Conservation (phyloP, 2,797 vertebrate genomes). For the Myotis planiceps region DNA sequence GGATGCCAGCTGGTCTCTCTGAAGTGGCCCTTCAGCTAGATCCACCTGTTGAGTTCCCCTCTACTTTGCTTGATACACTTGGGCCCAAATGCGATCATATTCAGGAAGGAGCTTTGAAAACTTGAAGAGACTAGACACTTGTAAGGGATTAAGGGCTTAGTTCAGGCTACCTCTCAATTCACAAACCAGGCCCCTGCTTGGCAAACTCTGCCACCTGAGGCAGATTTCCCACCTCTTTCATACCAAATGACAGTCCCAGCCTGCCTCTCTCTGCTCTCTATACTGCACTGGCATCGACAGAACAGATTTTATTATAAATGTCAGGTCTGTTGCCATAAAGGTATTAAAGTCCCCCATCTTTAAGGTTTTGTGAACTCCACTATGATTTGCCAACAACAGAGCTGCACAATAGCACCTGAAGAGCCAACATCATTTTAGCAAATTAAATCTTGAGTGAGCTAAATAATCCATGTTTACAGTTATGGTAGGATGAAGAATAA, state of each 20-base stretch:
- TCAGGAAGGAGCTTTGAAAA: slow-evolving; percentile 59
- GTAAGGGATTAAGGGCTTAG: slow-evolving; percentile 72
- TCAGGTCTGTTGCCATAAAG: neutral
- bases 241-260: neutral
- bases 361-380: slow-evolving; percentile 1
- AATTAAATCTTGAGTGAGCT: slow-evolving; percentile 25
- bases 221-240: slow-evolving; percentile 56
- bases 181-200: slow-evolving; percentile 62
- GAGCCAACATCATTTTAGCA: neutral
- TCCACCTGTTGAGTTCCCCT: neutral
- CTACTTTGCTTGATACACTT: slow-evolving; percentile 9
- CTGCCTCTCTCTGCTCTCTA: slow-evolving; percentile 4
- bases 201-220: slow-evolving; percentile 55
- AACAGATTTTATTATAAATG: neutral
- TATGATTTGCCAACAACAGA: neutral
- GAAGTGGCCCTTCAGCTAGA: neutral
- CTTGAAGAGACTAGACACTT: slow-evolving; percentile 62
- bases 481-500: slow-evolving; percentile 24
- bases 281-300: neutral
- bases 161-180: slow-evolving; percentile 65
- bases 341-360: neutral
- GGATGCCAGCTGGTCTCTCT: neutral
- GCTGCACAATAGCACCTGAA: neutral
- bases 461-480: slow-evolving; percentile 6
- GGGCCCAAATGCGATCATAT: slow-evolving; percentile 35